Conservation (phyloP, 2,888 invertebrate genomes). For the Scaptomyza tumidula region DNA sequence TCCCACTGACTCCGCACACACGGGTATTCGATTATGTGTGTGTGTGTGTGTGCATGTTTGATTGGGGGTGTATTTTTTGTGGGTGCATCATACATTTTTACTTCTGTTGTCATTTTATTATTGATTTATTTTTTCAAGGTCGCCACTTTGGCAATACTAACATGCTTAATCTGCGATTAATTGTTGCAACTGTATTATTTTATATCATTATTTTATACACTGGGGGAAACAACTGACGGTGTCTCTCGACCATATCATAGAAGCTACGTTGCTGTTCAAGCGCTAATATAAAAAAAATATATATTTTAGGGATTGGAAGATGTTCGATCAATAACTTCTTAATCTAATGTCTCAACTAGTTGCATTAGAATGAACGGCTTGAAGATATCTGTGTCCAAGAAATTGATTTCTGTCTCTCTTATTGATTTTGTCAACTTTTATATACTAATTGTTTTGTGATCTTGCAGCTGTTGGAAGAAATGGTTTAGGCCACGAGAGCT, state of each 20-base stretch:
- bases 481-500: slow-evolving; percentile 91
- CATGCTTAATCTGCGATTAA: background rate
- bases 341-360: too few species aligned
- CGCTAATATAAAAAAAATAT: too few species aligned
- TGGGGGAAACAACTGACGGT: background rate
- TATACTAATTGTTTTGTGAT: slow-evolving; percentile 4
- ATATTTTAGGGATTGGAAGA: too few species aligned
- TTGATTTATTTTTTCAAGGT: slow-evolving; percentile 30
- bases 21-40: background rate
- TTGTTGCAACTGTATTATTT: background rate
- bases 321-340: too few species aligned
- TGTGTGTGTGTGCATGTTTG: background rate
- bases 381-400: too few species aligned
- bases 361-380: too few species aligned
- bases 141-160: background rate
- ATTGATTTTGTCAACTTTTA: background rate
- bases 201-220: background rate
- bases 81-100: too few species aligned
- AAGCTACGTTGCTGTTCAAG: background rate
- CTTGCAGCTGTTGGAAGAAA: slow-evolving; percentile 90
- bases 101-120: slow-evolving; percentile 2
- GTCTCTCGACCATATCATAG: background rate
- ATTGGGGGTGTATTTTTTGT: too few species aligned
- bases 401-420: background rate
- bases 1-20: slow-evolving; percentile 7